phyloP scores from a whole-genome alignment of 2,113 vertebrate species.

The Ictalurus furcatus region DNA sequence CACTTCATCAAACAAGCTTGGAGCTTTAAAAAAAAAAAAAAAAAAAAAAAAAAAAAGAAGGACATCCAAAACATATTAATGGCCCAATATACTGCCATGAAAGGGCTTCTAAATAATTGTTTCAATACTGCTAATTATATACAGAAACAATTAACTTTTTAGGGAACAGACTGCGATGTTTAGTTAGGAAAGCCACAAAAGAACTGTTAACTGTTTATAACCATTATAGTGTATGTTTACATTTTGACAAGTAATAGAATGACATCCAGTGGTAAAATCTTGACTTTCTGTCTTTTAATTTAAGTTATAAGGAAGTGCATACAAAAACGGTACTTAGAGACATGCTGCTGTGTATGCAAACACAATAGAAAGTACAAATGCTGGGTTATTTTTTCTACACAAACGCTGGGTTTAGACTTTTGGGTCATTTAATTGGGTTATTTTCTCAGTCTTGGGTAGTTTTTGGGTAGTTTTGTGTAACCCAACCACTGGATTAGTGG shows the following conservation, averaged over 20 bases:
- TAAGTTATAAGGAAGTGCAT: background rate
- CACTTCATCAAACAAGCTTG: slow-evolving; percentile 44
- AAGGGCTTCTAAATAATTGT: background rate
- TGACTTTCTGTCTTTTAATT: background rate
- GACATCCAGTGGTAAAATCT: slow-evolving; percentile 7
- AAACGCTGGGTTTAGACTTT: no score
- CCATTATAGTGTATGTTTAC: background rate
- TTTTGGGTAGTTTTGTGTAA: no score
- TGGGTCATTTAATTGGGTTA: no score
- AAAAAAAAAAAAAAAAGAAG: no score
- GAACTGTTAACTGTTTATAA: background rate
- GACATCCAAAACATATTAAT: background rate
- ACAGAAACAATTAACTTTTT: background rate
- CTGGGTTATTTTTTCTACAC: no score
- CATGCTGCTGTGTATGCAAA: background rate
- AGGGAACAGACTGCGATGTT: background rate
- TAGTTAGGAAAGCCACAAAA: background rate
- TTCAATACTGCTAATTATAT: background rate
- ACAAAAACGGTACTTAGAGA: background rate
- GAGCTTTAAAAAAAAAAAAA: background rate
- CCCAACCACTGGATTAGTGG: no score
- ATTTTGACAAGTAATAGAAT: background rate
- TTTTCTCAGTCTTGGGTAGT: no score
- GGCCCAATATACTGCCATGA: background rate
- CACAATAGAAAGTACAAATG: no score